Evolutionary conservation across 2,888 invertebrate species (phyloP).

Genomic region (Calliopum simillimum): DNA sequence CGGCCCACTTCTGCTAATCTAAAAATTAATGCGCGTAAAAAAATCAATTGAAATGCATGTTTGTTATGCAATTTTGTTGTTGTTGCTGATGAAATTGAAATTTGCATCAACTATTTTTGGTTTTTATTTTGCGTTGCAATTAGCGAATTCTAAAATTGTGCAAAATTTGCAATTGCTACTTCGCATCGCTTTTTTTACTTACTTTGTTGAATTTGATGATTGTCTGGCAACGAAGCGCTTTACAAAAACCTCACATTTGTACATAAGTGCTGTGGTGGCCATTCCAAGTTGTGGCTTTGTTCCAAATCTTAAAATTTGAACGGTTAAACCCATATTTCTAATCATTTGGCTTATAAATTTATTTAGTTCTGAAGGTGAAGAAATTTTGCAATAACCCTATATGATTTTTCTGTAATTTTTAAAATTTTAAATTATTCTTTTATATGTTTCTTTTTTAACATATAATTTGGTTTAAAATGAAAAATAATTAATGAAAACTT

Average conservation of each 20-base stretch:
- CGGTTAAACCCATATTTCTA: constrained; percentile 52
- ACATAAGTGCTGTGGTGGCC: constrained; percentile 42
- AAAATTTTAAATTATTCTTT: no score
- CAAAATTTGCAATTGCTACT: neutral
- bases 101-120: neutral
- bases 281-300: constrained; percentile 50
- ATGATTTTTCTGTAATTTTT: no score
- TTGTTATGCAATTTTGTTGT: constrained; percentile 55
- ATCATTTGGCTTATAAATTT: no score
- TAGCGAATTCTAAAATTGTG: neutral
- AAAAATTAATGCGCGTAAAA: constrained; percentile 25
- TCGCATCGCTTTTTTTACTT: constrained; percentile 41
- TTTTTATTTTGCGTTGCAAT: neutral
- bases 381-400: no score
- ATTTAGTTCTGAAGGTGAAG: no score
- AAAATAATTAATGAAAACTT: no score
- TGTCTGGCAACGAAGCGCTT: constrained; percentile 54
- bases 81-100: constrained; percentile 1
- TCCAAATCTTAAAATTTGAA: constrained; percentile 49
- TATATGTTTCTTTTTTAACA: no score
- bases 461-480: no score
- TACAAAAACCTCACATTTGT: constrained; percentile 51
- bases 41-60: neutral
- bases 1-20: constrained; percentile 96
- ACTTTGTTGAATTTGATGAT: constrained; percentile 51